A percentile compares a stretch with the other conserved stretches of the same genome.
These are phyloP conservation scores for Cebus imitator DNA, from an alignment of 2,113 vertebrate species.

Conservation along the genomic window DNA sequence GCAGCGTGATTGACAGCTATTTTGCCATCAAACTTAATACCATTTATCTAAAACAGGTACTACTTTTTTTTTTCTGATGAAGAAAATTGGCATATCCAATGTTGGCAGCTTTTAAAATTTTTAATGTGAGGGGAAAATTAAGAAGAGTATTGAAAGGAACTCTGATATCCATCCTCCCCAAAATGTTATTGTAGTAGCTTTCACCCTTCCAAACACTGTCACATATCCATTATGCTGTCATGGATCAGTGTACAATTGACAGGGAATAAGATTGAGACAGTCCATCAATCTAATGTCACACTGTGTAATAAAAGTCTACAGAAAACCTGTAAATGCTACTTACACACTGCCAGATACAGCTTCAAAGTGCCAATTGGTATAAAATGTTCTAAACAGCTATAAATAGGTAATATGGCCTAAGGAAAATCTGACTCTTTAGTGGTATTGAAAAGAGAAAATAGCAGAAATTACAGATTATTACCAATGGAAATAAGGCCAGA, in stretches of 20 bases:
- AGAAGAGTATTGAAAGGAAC: slow-evolving; percentile 70
- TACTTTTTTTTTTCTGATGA: slow-evolving; percentile 48
- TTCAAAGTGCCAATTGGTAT: slow-evolving; percentile 68
- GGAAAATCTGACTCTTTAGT: slow-evolving; percentile 70
- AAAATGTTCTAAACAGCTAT: slow-evolving; percentile 76
- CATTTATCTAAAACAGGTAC: slow-evolving; percentile 64
- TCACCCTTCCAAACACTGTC: slow-evolving; percentile 77
- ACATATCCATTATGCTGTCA: slow-evolving; percentile 85
- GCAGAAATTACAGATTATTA: slow-evolving; percentile 76
- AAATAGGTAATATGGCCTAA: slow-evolving; percentile 71
- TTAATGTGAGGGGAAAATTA: slow-evolving; percentile 67
- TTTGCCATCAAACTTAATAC: slow-evolving; percentile 72
- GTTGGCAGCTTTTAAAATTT: slow-evolving; percentile 60
- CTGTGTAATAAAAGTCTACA: slow-evolving; percentile 85
- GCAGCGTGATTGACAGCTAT: slow-evolving; percentile 70
- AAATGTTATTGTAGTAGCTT: slow-evolving; percentile 79
- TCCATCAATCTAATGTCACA: slow-evolving; percentile 87
- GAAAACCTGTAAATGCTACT: slow-evolving; percentile 85
- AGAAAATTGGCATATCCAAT: slow-evolving; percentile 64
- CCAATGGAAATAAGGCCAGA: slow-evolving; percentile 77
- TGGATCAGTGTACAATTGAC: slow-evolving; percentile 84
- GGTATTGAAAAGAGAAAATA: slow-evolving; percentile 69
- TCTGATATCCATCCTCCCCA: slow-evolving; percentile 68
- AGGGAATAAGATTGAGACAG: slow-evolving; percentile 86
- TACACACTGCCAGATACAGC: slow-evolving; percentile 72